Conservation (phyloP, 2,113 vertebrate genomes). For the Notarius quadriscutis region DNA sequence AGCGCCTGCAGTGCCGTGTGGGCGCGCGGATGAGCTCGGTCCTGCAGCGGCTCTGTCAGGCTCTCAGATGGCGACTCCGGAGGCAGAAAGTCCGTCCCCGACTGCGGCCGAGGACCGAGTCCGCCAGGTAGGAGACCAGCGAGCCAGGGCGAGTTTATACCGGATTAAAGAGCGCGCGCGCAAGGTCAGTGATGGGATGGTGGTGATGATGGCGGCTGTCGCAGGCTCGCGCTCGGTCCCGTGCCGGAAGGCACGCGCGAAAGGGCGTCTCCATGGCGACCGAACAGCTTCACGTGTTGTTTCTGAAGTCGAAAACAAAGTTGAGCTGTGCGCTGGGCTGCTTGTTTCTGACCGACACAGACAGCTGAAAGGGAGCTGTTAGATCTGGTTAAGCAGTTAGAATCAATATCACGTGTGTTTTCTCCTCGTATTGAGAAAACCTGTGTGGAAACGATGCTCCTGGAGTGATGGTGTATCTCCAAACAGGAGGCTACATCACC, state of each 20-base stretch:
- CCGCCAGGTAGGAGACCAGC: constrained; percentile 67
- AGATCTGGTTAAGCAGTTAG: neutral
- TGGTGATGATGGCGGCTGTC: neutral
- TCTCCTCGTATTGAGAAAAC: neutral
- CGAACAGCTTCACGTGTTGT: neutral
- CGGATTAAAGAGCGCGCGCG: neutral
- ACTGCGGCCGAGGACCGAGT: constrained; percentile 66
- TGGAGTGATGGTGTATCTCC: neutral
- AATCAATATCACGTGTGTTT: neutral
- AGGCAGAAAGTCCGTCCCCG: constrained; percentile 64
- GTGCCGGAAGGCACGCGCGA: neutral
- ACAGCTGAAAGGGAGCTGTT: neutral
- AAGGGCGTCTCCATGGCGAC: constrained; percentile 1
- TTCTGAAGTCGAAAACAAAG: neutral
- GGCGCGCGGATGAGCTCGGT: neutral
- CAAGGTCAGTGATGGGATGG: neutral
- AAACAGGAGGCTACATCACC: neutral
- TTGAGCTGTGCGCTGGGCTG: neutral
- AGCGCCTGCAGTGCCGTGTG: neutral
- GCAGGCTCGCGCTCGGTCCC: neutral
- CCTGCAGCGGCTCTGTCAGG: constrained; percentile 14
- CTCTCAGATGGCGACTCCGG: constrained; percentile 65
- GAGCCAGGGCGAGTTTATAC: neutral
- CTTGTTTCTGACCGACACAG: neutral
- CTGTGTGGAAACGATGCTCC: neutral